A percentile compares a stretch with the other conserved stretches of the same genome.
phyloP scores from a whole-genome alignment of 2,888 invertebrate genomes.

The Microctonus hyperodae region DNA sequence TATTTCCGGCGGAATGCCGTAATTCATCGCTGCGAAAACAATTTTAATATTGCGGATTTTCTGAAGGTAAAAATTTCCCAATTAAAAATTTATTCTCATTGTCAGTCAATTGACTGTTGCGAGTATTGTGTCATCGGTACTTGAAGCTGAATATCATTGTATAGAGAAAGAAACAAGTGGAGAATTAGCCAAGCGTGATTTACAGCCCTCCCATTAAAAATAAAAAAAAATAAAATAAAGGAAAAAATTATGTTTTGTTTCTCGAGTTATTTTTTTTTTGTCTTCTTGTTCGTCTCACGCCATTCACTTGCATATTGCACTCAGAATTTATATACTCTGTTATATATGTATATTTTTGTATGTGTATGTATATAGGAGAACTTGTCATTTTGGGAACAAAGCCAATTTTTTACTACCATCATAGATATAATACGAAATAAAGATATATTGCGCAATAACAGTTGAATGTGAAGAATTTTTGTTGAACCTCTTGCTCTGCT shows the following conservation, averaged over 20 bases:
- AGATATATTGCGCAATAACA: conserved; percentile 43
- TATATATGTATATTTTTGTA: neutral
- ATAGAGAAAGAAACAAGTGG: neutral
- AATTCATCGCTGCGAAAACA: neutral
- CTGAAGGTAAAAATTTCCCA: neutral
- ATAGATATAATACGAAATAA: conserved; percentile 47
- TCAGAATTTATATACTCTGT: conserved; percentile 24
- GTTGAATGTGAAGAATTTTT: conserved; percentile 16
- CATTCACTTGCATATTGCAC: conserved; percentile 29
- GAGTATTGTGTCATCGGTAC: neutral
- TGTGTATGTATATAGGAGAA: conserved; percentile 33
- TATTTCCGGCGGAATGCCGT: neutral
- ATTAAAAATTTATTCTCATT: neutral
- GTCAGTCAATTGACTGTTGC: neutral
- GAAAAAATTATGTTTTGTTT: neutral
- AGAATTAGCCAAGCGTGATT: conserved; percentile 11
- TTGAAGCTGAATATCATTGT: neutral
- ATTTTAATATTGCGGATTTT: neutral
- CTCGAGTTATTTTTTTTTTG: neutral
- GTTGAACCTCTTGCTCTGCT: conserved; percentile 4
- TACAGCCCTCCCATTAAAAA: conserved; percentile 3
- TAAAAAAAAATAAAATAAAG: neutral
- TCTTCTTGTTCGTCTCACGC: neutral
- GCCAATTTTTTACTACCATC: conserved; percentile 43
- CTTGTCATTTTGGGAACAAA: conserved; percentile 46